phyloP scores from a whole-genome alignment of 2,113 vertebrate species.

The Jaculus jaculus region DNA sequence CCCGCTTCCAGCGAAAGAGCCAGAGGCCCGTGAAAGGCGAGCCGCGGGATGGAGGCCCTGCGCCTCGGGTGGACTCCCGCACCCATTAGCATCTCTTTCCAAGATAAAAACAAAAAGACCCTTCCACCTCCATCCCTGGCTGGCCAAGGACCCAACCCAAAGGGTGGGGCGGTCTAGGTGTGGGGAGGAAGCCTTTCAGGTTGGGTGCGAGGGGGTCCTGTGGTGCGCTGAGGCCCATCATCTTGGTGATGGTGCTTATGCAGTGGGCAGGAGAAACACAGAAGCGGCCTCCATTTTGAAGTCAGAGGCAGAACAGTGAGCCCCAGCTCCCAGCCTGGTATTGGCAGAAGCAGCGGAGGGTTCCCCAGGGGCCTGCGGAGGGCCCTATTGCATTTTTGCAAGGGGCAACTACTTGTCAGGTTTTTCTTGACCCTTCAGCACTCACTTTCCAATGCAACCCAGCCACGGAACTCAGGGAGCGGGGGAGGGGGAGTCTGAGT shows the following conservation, averaged over 20 bases:
- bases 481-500: neutral
- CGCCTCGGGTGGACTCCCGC: neutral
- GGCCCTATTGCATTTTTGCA: neutral
- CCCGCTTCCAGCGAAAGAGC: neutral
- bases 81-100: neutral
- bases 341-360: neutral
- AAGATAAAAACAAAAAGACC: conserved; percentile 46
- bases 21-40: neutral
- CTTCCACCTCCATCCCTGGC: neutral
- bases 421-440: neutral
- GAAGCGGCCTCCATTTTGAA: conserved; percentile 55
- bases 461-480: neutral
- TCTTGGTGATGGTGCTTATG: neutral
- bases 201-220: accelerated
- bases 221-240: accelerated
- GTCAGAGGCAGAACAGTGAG: neutral
- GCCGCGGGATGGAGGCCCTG: neutral
- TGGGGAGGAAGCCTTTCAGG: neutral
- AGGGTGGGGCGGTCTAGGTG: neutral
- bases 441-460: neutral
- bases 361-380: neutral
- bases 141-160: accelerated
- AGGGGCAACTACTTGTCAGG: neutral
- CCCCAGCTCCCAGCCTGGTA: neutral
- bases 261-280: accelerated